Conservation (phyloP, 2,888 invertebrate genomes). For the Ephialtes manifestator region DNA sequence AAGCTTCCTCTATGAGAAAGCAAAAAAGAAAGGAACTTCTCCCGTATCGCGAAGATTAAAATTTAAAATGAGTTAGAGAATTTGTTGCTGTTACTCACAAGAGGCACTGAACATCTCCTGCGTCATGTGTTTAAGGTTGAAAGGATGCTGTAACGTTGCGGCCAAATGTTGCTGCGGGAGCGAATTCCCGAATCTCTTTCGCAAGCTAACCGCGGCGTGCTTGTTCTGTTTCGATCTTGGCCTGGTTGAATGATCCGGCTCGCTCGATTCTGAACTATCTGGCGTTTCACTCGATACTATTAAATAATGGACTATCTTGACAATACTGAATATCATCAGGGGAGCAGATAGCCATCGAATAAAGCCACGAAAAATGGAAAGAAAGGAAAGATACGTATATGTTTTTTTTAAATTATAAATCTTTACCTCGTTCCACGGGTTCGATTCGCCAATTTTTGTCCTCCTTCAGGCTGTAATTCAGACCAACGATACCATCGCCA, state of each 20-base stretch:
- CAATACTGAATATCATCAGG: conserved; percentile 63
- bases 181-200: conserved; percentile 84
- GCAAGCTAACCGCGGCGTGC: conserved; percentile 77
- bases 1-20: too few species aligned
- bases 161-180: conserved; percentile 80
- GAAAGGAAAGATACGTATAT: conserved; percentile 43
- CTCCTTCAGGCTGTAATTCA: conserved; percentile 85
- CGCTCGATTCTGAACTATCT: conserved; percentile 84
- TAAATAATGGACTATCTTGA: conserved; percentile 69
- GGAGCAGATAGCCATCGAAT: conserved; percentile 50
- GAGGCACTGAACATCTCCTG: conserved; percentile 86
- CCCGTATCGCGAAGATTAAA: conserved; percentile 5
- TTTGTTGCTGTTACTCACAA: conserved; percentile 81
- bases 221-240: conserved; percentile 81
- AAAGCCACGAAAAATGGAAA: conserved; percentile 20
- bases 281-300: conserved; percentile 84
- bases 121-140: conserved; percentile 83
- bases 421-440: conserved; percentile 84
- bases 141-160: conserved; percentile 82
- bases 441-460: conserved; percentile 85
- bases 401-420: too few species aligned
- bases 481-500: conserved; percentile 82
- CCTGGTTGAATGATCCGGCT: conserved; percentile 81
- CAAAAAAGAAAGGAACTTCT: neutral
- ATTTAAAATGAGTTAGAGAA: neutral